Conservation (phyloP, 2,888 invertebrate genomes). For the Drosophila affinis region DNA sequence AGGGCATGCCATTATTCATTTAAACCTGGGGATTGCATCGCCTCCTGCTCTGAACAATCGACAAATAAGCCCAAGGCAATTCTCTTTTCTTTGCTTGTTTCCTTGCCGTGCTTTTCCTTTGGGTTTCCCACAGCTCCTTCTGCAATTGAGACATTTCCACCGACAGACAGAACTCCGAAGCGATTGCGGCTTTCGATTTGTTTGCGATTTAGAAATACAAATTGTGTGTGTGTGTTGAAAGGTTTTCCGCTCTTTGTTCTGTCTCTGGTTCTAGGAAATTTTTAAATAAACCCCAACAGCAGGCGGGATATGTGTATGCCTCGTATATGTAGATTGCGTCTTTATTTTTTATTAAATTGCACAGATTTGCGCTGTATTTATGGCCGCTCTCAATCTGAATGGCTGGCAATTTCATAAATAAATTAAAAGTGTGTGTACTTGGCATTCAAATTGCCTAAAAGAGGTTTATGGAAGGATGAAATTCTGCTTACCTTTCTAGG, state of each 20-base stretch:
- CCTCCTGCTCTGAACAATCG: conserved; percentile 43
- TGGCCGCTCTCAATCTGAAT: conserved; percentile 36
- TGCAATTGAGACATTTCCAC: conserved; percentile 43
- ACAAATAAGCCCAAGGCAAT: conserved; percentile 61
- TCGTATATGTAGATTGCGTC: conserved; percentile 33
- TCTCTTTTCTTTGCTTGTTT: conserved; percentile 19
- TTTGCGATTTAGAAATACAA: conserved; percentile 69
- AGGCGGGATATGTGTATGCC: background rate
- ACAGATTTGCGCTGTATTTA: conserved; percentile 54
- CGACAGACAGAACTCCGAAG: conserved; percentile 7
- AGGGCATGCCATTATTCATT: conserved; percentile 68
- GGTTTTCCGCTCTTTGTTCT: conserved; percentile 36
- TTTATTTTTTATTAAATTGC: conserved; percentile 63
- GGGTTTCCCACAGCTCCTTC: conserved; percentile 7
- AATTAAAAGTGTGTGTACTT: conserved; percentile 21
- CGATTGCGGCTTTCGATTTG: conserved; percentile 62
- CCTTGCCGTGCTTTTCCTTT: conserved; percentile 7
- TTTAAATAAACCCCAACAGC: conserved; percentile 52
- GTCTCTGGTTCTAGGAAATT: conserved; percentile 26
- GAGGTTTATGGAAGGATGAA: conserved; percentile 9
- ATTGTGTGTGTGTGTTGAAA: conserved; percentile 43
- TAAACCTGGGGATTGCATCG: conserved; percentile 66
- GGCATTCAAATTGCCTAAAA: conserved; percentile 24
- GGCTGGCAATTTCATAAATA: conserved; percentile 39
- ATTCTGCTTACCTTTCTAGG: conserved; percentile 15